Base-by-base conservation (phyloP, 2,797 vertebrate genomes). In the Nannoperca obscura region DNA sequence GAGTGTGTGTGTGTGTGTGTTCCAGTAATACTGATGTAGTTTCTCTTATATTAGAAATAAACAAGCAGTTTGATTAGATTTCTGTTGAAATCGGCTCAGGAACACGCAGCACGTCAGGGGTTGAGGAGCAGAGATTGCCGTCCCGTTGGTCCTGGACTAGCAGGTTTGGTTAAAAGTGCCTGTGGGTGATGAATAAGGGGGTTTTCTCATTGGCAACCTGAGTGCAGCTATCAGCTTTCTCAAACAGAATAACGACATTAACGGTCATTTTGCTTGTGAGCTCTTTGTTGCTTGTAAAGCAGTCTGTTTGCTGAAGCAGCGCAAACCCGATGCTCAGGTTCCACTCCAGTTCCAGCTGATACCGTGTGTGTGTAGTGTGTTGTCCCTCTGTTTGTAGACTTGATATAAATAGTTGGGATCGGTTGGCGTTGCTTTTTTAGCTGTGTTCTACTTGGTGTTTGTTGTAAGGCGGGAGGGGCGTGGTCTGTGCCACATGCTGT, bases 321-420 rank as follows among this genome's bases (percentile, higher is more conserved):
- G 64, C 57, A 70, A 27, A 71, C 50, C 46, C 58, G 62, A 12
- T 60, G 88, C 86, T 93, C 87, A n/a, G 40, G 79, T 92, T 91
- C 70, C 66, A 10, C 50, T 46, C 2, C 4, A 24, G 76, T 27
- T 27, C 47, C 81, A 87, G 72, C 71, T 65, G 81, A 88, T 62
- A 73, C 61, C 36, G 14, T 62, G 50, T 69, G 57, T 59, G 44
- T 78, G 11, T 12, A 24, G n/a, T 42, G 20, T 47, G 14, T 20
- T 38, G 36, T 38, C 12, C 53, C 49, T 4, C n/a, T 59, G 24
- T 72, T 57, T 55, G 46, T 17, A 2, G 52, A 38, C 57, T 72
- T 46, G 7, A 20, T 62, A 15, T 42, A 74, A 57, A 42, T 14
- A 1, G 27, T 15, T 24, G 47, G 32, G 15, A 50, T 32, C 50